Evolutionary conservation across 2,113 vertebrate species (phyloP).

Genomic region (Chionomys nivalis): DNA sequence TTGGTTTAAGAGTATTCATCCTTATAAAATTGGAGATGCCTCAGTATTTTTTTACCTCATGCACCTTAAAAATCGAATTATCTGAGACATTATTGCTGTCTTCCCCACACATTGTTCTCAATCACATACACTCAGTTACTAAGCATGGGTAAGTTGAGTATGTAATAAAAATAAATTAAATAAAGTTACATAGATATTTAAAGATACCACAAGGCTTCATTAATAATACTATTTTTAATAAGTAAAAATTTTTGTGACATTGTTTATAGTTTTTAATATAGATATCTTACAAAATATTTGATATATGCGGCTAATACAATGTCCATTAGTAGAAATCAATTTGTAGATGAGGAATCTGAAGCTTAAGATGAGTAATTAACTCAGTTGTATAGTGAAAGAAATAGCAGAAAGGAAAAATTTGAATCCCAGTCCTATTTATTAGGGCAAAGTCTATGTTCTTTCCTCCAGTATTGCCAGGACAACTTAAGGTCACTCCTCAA

Average conservation of each 20-base stretch:
- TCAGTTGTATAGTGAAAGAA: background rate
- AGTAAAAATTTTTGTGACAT: background rate
- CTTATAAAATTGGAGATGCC: background rate
- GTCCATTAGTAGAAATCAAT: background rate
- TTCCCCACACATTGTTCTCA: background rate
- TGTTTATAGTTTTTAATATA: background rate
- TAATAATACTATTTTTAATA: background rate
- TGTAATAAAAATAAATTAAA: background rate
- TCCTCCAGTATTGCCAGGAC: background rate
- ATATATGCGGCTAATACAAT: background rate
- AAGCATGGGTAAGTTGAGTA: background rate
- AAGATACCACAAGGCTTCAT: background rate
- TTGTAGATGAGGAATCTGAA: background rate
- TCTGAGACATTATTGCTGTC: background rate
- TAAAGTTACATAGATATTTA: background rate
- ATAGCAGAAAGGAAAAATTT: background rate
- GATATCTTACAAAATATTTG: background rate
- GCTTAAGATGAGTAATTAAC: background rate
- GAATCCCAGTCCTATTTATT: background rate
- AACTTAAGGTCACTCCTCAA: background rate
- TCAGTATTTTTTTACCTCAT: background rate
- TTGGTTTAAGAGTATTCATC: background rate
- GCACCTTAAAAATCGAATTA: background rate
- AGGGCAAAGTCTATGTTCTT: background rate
- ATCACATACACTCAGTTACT: background rate